Evolutionary conservation across 2,113 vertebrate species (phyloP), one percentile per base, ranked within the genome.

Genomic region (Brachyhypopomus gauderio): DNA sequence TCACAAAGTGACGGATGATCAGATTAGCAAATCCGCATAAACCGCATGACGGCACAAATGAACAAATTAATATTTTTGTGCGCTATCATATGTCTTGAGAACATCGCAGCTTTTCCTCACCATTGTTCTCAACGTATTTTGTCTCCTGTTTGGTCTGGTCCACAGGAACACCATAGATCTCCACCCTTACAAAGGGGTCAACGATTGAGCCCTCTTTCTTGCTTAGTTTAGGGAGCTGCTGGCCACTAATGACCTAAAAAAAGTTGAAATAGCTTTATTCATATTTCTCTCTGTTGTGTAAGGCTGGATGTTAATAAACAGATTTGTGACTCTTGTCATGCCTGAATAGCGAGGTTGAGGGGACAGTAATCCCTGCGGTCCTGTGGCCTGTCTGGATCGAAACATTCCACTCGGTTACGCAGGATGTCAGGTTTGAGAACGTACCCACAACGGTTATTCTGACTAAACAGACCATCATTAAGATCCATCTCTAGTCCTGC

Each of bases 401-500:
- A 98, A 71, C 72, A 84, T 4, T 90, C 93, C 66, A 88, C 90
- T 25, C 60, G 0, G 0, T 94, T 90, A 59, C 95, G 91, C 92
- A 98, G 92, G 91, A 97, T 97, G 30, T 87, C 75, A 0, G 97
- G 97, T 87, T 98, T 99, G 60, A 99, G 92, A 78, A 98, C 90
- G 0, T 95, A 98, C 81, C 97, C 97, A 0, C 95, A 97, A 86
- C 73, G 36, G 56, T 91, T 91, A 0, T 98, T 99, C 91, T 96
- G 96, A 79, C 88, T 90, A 89, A 98, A 99, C 55, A 96, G 90
- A 22, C 97, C 97, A 0, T 98, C 97, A 7, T 92, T 96, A 76
- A 99, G 92, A 83, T 99, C 97, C 97, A 99, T 99, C 86, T 97
- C 97, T 0, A 52, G 87, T 22, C 97, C 96, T 0, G 97, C 96